Evolutionary conservation across 2,797 vertebrate genomes (phyloP).

Genomic region (Anableps anableps): DNA sequence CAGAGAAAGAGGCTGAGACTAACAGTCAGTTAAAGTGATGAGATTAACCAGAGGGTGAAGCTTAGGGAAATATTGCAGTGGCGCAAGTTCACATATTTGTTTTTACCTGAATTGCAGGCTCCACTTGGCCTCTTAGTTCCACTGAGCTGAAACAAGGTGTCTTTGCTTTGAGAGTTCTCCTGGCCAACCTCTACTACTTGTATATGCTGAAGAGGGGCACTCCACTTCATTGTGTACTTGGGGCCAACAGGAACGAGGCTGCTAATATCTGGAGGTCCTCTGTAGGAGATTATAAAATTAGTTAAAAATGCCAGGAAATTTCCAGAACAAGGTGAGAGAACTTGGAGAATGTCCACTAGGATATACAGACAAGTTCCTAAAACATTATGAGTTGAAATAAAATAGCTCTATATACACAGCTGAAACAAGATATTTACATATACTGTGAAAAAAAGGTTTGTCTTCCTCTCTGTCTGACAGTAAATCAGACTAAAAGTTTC

Average conservation of each 20-base stretch:
- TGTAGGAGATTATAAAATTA: constrained; percentile 58
- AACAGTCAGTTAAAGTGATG: constrained; percentile 53
- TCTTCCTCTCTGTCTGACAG: background rate
- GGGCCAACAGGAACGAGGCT: constrained; percentile 94
- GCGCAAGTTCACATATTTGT: constrained; percentile 1
- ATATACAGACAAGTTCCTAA: background rate
- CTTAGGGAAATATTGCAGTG: constrained; percentile 13
- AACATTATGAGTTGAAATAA: background rate
- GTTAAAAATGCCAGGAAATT: background rate
- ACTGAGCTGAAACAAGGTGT: constrained; percentile 79
- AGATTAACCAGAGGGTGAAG: constrained; percentile 52
- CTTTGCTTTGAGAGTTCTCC: constrained; percentile 84
- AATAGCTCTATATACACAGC: background rate
- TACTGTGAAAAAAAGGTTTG: background rate
- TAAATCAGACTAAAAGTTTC: background rate
- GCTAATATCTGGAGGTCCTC: constrained; percentile 91
- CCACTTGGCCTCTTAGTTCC: constrained; percentile 74
- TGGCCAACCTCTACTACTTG: constrained; percentile 95
- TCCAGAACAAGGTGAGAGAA: no score
- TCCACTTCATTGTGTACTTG: constrained; percentile 96
- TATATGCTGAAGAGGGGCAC: constrained; percentile 89
- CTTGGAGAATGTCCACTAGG: background rate
- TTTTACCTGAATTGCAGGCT: constrained; percentile 70
- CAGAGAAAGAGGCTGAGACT: constrained; percentile 45
- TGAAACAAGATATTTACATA: background rate